Conservation (phyloP, 1,140 invertebrate species). For the Brachionus rotundiformis region DNA sequence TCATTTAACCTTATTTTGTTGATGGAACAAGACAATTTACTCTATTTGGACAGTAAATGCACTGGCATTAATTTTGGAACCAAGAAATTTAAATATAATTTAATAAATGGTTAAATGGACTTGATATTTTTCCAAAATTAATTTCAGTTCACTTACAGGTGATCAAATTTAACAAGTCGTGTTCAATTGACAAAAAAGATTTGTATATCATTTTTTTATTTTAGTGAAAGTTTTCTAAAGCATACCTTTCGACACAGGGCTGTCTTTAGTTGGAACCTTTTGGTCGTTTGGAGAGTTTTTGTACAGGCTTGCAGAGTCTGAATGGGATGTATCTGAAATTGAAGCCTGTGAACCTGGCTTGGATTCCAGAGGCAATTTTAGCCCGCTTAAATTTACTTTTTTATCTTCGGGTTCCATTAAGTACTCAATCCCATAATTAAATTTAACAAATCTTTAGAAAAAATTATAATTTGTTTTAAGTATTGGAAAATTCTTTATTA, state of each 20-base stretch:
- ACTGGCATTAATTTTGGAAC: too few relatives aligned
- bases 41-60: too few relatives aligned
- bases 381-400: slow-evolving; percentile 4
- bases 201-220: neutral
- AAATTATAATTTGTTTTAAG: neutral
- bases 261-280: neutral
- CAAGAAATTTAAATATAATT: too few relatives aligned
- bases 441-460: slow-evolving; percentile 10
- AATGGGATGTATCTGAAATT: neutral
- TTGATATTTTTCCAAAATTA: too few relatives aligned
- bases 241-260: neutral
- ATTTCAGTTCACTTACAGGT: too few relatives aligned
- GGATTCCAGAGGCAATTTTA: neutral
- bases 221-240: neutral
- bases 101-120: too few relatives aligned
- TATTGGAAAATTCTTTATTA: neutral
- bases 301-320: neutral
- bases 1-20: neutral
- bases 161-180: too few relatives aligned
- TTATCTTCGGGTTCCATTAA: slow-evolving; percentile 1
- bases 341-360: neutral
- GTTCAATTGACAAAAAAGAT: neutral
- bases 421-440: neutral
- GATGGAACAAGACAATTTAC: neutral
- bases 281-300: neutral